phyloP scores from a whole-genome alignment of 2,888 invertebrate genomes.

The Pecten maximus region DNA sequence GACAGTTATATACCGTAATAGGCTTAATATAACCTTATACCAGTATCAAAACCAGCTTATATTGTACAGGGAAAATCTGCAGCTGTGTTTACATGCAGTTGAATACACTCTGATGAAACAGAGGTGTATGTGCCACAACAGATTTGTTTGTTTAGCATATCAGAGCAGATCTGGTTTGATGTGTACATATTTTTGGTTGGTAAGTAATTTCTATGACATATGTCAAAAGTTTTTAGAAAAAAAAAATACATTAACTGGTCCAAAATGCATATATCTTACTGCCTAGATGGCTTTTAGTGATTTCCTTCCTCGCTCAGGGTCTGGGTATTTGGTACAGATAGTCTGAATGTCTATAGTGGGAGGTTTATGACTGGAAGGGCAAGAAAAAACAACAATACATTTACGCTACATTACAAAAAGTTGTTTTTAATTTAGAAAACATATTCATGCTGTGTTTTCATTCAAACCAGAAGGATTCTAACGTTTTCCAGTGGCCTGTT shows the following conservation, averaged over 20 bases:
- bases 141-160: background rate
- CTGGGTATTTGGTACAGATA: background rate
- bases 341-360: background rate
- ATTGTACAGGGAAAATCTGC: too few species aligned
- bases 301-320: background rate
- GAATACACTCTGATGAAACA: background rate
- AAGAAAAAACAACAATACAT: conserved; percentile 8
- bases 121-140: background rate
- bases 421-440: conserved; percentile 1
- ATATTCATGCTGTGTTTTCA: conserved; percentile 23
- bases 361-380: background rate
- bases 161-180: background rate
- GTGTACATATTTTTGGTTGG: background rate
- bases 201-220: background rate
- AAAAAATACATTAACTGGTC: background rate
- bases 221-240: background rate
- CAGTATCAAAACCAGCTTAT: too few species aligned
- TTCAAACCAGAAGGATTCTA: background rate
- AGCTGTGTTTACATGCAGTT: too few species aligned
- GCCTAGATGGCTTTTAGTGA: background rate
- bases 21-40: too few species aligned
- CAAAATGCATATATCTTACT: background rate
- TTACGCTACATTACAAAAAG: background rate
- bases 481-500: background rate
- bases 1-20: too few species aligned